Conservation (phyloP, 2,113 vertebrate species). For the Mobula hypostoma region DNA sequence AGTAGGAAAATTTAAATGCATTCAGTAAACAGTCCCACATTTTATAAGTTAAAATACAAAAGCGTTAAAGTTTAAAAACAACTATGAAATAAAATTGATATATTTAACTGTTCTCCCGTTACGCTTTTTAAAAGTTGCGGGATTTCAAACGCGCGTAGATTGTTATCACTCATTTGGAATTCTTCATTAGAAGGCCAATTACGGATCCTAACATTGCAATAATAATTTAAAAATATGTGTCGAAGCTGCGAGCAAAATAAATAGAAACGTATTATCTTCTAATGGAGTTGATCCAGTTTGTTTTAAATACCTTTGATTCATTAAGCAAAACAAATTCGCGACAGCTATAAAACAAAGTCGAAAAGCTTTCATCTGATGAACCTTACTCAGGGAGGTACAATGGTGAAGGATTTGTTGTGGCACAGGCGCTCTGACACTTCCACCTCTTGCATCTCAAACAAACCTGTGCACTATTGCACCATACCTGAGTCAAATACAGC, state of each 20-base stretch:
- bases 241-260: neutral
- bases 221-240: neutral
- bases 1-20: neutral
- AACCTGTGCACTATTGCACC: neutral
- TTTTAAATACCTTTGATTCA: neutral
- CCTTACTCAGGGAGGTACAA: slow-evolving; percentile 11
- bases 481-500: neutral
- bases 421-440: slow-evolving; percentile 15
- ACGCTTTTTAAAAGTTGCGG: neutral
- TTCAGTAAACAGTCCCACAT: neutral
- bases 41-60: neutral
- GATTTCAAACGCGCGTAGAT: neutral
- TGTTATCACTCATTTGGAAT: neutral
- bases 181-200: neutral
- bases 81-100: neutral
- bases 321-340: neutral
- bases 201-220: neutral
- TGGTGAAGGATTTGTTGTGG: neutral
- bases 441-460: neutral
- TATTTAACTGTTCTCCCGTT: neutral
- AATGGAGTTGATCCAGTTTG: neutral
- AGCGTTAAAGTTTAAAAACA: neutral
- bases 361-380: slow-evolving; percentile 11
- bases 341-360: neutral
- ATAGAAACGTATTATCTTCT: neutral